A percentile compares a stretch with the other conserved stretches of the same genome.
phyloP scores from a whole-genome alignment of 2,888 invertebrate genomes.

The Tenodera sinensis region DNA sequence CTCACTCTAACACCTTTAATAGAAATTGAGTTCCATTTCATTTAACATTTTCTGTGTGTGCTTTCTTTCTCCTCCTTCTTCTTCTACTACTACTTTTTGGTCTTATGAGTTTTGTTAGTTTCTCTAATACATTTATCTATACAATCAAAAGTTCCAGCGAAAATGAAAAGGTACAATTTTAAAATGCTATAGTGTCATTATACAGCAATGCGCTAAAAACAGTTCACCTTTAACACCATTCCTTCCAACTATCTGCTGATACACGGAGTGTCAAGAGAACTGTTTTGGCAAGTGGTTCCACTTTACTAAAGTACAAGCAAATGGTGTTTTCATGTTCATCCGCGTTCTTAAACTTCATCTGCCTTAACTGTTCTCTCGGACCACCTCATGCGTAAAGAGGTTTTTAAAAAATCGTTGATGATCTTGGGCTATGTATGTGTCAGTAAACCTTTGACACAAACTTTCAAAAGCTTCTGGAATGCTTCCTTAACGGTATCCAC shows the following conservation, averaged over 20 bases:
- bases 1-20: no score
- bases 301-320: neutral
- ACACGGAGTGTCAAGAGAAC: neutral
- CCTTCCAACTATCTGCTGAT: neutral
- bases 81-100: no score
- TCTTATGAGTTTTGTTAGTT: no score
- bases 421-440: neutral
- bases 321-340: neutral
- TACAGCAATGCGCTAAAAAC: no score
- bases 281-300: neutral
- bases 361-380: neutral
- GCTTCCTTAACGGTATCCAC: neutral
- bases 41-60: no score
- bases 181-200: no score
- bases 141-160: no score
- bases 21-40: no score
- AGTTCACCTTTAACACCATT: neutral
- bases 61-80: no score
- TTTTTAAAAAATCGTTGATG: neutral
- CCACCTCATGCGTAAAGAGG: neutral
- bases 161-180: no score
- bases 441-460: neutral
- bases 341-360: neutral
- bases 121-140: no score
- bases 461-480: neutral